A percentile compares a stretch with the other conserved stretches of the same genome.
These are phyloP conservation scores for Neria commutata DNA, from an alignment of 2,888 invertebrate species.

Conservation along the genomic window DNA sequence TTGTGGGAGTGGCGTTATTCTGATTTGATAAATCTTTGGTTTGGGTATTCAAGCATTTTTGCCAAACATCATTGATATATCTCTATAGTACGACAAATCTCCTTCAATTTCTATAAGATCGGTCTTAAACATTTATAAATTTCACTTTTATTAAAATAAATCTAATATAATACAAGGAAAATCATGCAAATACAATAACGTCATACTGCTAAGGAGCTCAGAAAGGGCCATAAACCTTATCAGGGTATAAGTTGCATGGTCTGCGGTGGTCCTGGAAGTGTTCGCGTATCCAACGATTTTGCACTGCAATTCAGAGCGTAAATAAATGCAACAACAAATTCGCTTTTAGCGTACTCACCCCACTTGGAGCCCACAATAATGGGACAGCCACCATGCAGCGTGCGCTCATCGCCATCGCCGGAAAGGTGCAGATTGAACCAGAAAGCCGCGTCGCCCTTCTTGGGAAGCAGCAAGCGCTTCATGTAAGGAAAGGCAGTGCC, in stretches of 20 bases:
- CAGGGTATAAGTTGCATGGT: constrained; percentile 65
- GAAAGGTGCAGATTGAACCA: constrained; percentile 92
- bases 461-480: constrained; percentile 71
- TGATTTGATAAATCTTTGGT: no score
- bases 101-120: no score
- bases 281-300: constrained; percentile 91
- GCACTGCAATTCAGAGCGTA: constrained; percentile 64
- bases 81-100: no score
- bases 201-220: background rate
- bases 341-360: constrained; percentile 77
- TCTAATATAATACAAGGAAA: no score
- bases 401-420: constrained; percentile 86
- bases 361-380: constrained; percentile 95
- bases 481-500: constrained; percentile 96
- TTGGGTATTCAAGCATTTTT: no score
- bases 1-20: no score
- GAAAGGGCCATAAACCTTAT: constrained; percentile 27
- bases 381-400: constrained; percentile 94
- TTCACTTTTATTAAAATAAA: no score
- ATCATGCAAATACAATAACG: background rate
- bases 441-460: constrained; percentile 72
- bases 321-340: background rate
- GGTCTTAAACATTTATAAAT: no score
- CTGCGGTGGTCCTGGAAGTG: constrained; percentile 77
- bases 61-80: no score